phyloP scores from a whole-genome alignment of 2,888 invertebrate species.

The Hylaea fasciaria region DNA sequence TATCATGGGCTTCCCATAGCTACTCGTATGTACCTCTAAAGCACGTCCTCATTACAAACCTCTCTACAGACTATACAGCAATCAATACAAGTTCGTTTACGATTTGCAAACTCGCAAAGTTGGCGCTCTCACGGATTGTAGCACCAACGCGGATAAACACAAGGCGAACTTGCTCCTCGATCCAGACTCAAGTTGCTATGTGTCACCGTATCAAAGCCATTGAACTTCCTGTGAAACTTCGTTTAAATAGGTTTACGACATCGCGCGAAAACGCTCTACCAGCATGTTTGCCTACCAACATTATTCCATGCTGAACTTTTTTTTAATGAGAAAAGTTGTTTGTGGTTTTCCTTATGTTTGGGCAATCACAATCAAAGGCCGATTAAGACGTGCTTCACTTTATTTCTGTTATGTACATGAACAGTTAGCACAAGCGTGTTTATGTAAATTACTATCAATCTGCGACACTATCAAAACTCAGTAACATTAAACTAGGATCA shows the following conservation, averaged over 20 bases:
- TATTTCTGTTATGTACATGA: no score
- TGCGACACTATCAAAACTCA: no score
- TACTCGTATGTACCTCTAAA: no score
- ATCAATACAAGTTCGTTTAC: conserved; percentile 4
- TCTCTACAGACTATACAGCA: background rate
- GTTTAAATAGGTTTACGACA: conserved; percentile 12
- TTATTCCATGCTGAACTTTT: conserved; percentile 23
- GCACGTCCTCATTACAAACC: background rate
- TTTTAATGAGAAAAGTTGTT: conserved; percentile 28
- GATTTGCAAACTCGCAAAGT: conserved; percentile 12
- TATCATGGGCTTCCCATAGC: background rate
- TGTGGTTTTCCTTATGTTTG: background rate
- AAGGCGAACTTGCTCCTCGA: conserved; percentile 32
- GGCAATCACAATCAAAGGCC: background rate
- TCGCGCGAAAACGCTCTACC: conserved; percentile 9
- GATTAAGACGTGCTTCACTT: background rate
- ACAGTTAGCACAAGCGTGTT: no score
- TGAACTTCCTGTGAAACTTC: conserved; percentile 33
- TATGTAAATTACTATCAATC: no score
- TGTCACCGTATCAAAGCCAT: conserved; percentile 41
- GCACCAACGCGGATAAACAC: conserved; percentile 30
- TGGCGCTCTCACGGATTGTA: conserved; percentile 2
- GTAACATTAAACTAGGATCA: no score
- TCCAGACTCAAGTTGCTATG: conserved; percentile 37
- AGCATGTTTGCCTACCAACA: conserved; percentile 21